phyloP scores from a whole-genome alignment of 2,888 invertebrate species.

The Drosophila mimica region DNA sequence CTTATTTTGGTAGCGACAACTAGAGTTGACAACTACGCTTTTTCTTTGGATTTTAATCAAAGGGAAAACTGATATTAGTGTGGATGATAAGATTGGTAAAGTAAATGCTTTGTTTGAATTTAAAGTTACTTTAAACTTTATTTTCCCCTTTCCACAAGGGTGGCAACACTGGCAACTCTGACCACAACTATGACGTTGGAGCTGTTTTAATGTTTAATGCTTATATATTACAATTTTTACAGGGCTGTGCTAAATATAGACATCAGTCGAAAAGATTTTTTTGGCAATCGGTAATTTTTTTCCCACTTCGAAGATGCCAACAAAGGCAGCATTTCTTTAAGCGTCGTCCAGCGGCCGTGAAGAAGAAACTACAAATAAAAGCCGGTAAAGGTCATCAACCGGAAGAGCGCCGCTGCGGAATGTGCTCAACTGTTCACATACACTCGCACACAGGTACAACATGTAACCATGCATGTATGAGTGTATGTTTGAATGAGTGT shows the following conservation, averaged over 20 bases:
- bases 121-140: neutral
- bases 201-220: constrained; percentile 35
- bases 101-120: neutral
- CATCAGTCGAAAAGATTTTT: constrained; percentile 14
- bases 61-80: neutral
- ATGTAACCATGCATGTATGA: neutral
- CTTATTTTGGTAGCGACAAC: neutral
- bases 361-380: constrained; percentile 68
- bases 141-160: neutral
- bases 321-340: constrained; percentile 34
- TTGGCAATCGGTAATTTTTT: constrained; percentile 4
- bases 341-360: constrained; percentile 34
- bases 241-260: constrained; percentile 47
- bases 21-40: neutral
- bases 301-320: constrained; percentile 14
- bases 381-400: constrained; percentile 84
- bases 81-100: neutral
- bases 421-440: constrained; percentile 33
- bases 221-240: constrained; percentile 52
- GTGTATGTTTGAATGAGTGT: neutral
- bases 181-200: constrained; percentile 23
- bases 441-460: neutral
- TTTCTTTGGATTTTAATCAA: neutral
- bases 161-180: neutral
- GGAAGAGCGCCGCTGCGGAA: constrained; percentile 74